Conservation (phyloP, 2,888 invertebrate genomes). For the Argynnis bischoffii region DNA sequence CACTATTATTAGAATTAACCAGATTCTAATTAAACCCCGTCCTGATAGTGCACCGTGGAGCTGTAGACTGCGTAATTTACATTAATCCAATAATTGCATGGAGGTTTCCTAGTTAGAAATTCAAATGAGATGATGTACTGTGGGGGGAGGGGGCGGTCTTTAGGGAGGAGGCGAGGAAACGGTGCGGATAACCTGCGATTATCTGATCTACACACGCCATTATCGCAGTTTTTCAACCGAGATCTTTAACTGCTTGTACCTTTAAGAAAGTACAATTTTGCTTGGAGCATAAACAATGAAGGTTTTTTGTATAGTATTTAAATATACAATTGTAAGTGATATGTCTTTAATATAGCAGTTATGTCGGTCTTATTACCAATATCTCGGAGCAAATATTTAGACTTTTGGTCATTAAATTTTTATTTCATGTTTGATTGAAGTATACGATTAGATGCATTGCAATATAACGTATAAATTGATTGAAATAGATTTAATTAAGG, state of each 20-base stretch:
- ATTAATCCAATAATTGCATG: slow-evolving; percentile 97
- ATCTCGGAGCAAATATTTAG: too few relatives aligned
- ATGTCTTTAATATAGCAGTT: too few relatives aligned
- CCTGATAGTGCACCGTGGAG: slow-evolving; percentile 81
- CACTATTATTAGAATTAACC: slow-evolving; percentile 77
- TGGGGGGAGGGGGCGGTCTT: slow-evolving; percentile 62
- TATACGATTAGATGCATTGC: too few relatives aligned
- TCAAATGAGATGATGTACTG: slow-evolving; percentile 93
- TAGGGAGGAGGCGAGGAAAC: slow-evolving; percentile 64
- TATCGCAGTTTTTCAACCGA: slow-evolving; percentile 40
- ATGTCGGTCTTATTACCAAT: too few relatives aligned
- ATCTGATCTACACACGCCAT: slow-evolving; percentile 48
- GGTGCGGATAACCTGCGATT: slow-evolving; percentile 61
- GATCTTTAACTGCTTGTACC: slow-evolving; percentile 21
- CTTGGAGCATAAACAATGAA: slow-evolving; percentile 5
- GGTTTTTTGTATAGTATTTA: neutral
- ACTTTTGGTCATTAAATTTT: too few relatives aligned
- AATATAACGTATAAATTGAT: too few relatives aligned
- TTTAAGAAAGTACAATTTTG: slow-evolving; percentile 10
- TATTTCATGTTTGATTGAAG: too few relatives aligned
- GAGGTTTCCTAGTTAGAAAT: slow-evolving; percentile 96
- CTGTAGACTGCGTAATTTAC: slow-evolving; percentile 93
- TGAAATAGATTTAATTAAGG: too few relatives aligned
- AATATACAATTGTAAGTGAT: too few relatives aligned
- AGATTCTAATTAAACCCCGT: slow-evolving; percentile 81